Evolutionary conservation across 2,888 invertebrate genomes (phyloP).

Genomic region (Schrankia costaestrigalis): DNA sequence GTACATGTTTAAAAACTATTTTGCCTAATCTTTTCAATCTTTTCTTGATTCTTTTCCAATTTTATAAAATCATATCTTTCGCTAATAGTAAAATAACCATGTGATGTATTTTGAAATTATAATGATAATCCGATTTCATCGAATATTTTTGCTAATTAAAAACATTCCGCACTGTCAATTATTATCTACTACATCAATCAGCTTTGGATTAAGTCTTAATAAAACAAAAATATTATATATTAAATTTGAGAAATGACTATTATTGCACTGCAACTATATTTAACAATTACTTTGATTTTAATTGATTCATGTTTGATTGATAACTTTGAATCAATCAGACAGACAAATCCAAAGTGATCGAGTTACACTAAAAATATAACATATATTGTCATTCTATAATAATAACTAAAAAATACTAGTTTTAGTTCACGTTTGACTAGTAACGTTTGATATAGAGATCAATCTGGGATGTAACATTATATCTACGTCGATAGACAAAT

Average conservation of each 20-base stretch:
- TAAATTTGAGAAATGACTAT: too few species aligned
- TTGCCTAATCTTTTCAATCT: too few species aligned
- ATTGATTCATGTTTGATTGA: conserved; percentile 18
- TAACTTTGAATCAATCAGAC: conserved; percentile 20
- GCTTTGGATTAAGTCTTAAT: conserved; percentile 20
- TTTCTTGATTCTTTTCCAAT: too few species aligned
- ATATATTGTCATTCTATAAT: conserved; percentile 43
- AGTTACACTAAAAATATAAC: conserved; percentile 37
- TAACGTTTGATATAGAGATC: conserved; percentile 72
- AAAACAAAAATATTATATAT: conserved; percentile 2
- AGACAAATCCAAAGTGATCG: conserved; percentile 34
- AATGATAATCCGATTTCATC: conserved; percentile 47
- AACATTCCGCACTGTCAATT: conserved; percentile 17
- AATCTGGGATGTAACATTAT: conserved; percentile 31
- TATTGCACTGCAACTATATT: conserved; percentile 18
- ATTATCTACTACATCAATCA: conserved; percentile 25
- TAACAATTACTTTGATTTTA: conserved; percentile 3
- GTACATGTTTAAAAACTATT: too few species aligned
- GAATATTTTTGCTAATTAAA: conserved; percentile 35
- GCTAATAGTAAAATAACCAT: conserved; percentile 9
- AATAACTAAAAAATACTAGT: conserved; percentile 52
- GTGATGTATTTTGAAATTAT: conserved; percentile 20
- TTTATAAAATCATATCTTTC: too few species aligned
- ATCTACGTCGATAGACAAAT: conserved; percentile 16
- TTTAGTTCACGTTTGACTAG: conserved; percentile 67